Conservation (phyloP, 2,113 vertebrate species). For the Oreocharis arfaki region DNA sequence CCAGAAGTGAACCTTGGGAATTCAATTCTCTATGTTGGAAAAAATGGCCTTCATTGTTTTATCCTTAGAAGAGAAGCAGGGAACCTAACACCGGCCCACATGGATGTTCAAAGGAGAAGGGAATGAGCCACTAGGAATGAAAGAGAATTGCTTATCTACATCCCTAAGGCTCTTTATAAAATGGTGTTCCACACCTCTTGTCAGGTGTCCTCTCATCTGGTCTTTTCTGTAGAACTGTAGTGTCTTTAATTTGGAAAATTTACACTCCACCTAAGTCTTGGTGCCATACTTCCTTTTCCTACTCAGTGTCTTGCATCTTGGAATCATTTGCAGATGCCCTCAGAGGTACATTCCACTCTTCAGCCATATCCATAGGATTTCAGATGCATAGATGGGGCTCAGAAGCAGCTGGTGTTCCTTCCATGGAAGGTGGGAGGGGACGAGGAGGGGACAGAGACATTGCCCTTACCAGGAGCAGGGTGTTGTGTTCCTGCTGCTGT, state of each 20-base stretch:
- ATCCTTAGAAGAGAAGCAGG: background rate
- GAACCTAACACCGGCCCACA: background rate
- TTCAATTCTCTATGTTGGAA: background rate
- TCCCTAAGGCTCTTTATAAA: background rate
- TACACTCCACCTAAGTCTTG: background rate
- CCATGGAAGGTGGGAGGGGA: background rate
- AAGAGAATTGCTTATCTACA: background rate
- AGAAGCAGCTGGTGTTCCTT: background rate
- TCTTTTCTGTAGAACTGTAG: background rate
- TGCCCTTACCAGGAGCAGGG: background rate
- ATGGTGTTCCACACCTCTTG: background rate
- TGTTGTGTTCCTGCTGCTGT: background rate
- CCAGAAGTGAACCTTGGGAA: background rate
- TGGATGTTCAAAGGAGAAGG: background rate
- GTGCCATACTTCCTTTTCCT: background rate
- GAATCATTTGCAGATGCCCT: background rate
- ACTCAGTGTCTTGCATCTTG: background rate
- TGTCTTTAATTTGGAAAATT: slow-evolving; percentile 15
- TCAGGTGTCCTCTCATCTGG: background rate
- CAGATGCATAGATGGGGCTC: accelerated
- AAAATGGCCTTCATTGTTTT: background rate
- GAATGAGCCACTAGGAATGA: background rate
- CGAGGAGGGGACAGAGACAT: background rate
- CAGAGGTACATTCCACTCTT: background rate
- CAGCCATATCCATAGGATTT: background rate